These are phyloP conservation scores for Tupaia tana DNA, from an alignment of 2,113 vertebrate genomes.

Conservation along the genomic window DNA sequence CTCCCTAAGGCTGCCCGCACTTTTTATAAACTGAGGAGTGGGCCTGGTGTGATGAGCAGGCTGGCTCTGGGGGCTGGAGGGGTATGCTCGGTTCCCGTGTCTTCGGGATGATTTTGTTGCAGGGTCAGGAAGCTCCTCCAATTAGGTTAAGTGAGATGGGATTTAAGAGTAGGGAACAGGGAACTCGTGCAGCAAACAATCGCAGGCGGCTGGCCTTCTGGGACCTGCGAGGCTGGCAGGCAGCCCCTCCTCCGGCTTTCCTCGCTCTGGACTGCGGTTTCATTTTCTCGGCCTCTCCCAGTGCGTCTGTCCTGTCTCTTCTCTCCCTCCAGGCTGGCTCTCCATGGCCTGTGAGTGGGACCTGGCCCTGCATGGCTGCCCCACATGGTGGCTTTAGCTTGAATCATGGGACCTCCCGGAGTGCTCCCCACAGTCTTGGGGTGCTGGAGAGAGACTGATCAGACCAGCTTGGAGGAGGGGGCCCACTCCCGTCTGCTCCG, in stretches of 20 bases:
- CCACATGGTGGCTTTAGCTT: not conserved
- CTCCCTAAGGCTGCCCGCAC: too few relatives aligned
- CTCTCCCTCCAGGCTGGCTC: not conserved
- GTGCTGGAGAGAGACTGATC: not conserved
- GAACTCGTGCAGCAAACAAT: not conserved
- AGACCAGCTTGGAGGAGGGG: not conserved
- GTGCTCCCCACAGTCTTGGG: not conserved
- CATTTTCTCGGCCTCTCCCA: not conserved
- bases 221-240: not conserved
- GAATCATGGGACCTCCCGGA: not conserved
- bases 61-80: not conserved
- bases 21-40: not conserved
- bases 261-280: not conserved
- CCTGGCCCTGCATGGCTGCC: not conserved
- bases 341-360: not conserved
- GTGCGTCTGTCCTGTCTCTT: not conserved
- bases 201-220: not conserved
- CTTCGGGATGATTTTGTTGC: not conserved
- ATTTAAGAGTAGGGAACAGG: not conserved
- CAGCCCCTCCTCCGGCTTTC: not conserved
- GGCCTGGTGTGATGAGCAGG: not conserved
- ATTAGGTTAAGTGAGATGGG: constrained; percentile 6
- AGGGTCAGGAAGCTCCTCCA: not conserved
- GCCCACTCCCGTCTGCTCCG: not conserved
- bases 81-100: accelerated